Evolutionary conservation across 2,797 vertebrate genomes (phyloP), one percentile per base, ranked within the genome.

Genomic region (Hephaestus fuliginosus): DNA sequence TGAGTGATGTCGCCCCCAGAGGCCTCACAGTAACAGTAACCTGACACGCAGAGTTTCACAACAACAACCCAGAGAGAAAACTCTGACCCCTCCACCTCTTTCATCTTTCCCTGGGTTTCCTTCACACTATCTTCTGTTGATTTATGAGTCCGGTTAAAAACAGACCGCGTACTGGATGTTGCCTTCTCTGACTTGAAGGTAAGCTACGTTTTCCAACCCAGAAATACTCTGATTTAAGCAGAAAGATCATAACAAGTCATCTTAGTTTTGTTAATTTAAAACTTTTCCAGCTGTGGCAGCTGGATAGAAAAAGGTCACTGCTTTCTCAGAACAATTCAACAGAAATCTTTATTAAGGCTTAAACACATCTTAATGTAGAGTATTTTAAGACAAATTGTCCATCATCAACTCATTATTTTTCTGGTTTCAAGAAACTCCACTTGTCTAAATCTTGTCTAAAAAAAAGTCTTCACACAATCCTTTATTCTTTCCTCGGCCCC

Each of bases 1-100:
- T 81, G 75, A 84, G 68, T 75, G 65, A 87, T 62, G 43, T 14
- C 43, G 53, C 85, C 52, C 36, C 78, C 6, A 41, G 76, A 83
- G 80, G 78, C 75, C 73, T 60, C 82, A 28, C 67, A 70, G 73
- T 43, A 76, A 73, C 72, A 75, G 91, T 85, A 93, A 93, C 85
- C 66, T 5, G 75, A 93, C 83, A 88, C 81, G 20, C 71, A 88
- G 77, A 88, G 87, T 91, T 91, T 89, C 91, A 86, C 79, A 92
- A 89, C 78, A 82, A 71, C 87, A 66, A 53, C 81, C 57, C 15
- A 7, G 46, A 67, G 64, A 66, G 53, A 74, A 73, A 68, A 74
- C 33, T 74, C 57, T 80, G 80, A 89, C 82, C 82, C 30, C 79
- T 63, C 53, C 60, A 2, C 74, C 84, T 75, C 72, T 52, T 78